phyloP scores from a whole-genome alignment of 2,888 invertebrate species.

The Scaptomyza polygonia region DNA sequence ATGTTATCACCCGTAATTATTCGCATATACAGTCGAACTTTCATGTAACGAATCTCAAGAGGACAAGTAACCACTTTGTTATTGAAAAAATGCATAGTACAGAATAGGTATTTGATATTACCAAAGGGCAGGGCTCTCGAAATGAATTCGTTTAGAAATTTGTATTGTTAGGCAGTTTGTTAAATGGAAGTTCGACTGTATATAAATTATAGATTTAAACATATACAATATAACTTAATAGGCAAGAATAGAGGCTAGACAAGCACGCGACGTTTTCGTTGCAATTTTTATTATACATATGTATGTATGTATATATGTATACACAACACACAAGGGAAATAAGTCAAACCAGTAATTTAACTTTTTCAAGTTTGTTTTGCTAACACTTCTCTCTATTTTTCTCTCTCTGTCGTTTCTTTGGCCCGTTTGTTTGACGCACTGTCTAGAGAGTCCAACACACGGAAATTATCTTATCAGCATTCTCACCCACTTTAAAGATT shows the following conservation, averaged over 20 bases:
- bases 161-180: no score
- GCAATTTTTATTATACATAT: not conserved
- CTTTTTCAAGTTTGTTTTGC: conserved; percentile 4
- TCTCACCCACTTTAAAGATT: conserved; percentile 9
- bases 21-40: not conserved
- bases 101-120: no score
- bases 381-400: conserved; percentile 6
- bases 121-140: no score
- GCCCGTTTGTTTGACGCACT: conserved; percentile 7
- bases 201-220: conserved; percentile 2
- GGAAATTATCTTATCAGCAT: conserved; percentile 18
- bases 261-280: conserved; percentile 47
- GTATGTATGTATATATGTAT: no score
- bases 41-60: no score
- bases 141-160: no score
- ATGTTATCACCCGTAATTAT: conserved; percentile 39
- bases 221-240: conserved; percentile 48
- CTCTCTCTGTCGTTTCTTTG: not conserved
- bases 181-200: not conserved
- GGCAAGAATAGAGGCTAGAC: conserved; percentile 27
- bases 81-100: no score
- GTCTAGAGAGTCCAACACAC: conserved; percentile 3
- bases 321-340: conserved; percentile 6
- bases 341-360: conserved; percentile 30
- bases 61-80: no score